phyloP scores from a whole-genome alignment of 92 coral and sea anemone genomes.

The Zoanthus solanderi region DNA sequence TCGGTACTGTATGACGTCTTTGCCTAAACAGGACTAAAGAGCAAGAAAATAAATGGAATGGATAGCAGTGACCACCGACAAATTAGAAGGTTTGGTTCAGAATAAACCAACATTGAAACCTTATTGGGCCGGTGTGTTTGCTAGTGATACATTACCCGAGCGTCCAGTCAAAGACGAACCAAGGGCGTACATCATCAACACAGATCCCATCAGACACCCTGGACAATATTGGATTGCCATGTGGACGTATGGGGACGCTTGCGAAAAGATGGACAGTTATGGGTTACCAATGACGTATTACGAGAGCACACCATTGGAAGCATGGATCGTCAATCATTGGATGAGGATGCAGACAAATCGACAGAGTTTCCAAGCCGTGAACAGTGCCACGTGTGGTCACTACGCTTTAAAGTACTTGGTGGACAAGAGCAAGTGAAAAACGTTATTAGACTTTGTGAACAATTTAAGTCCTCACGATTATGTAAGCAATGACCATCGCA shows the following conservation, averaged over 20 bases:
- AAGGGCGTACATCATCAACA: conserved; percentile 42
- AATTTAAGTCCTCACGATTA: conserved; percentile 16
- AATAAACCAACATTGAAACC: conserved; percentile 5
- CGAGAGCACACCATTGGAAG: not conserved
- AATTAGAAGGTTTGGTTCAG: not conserved
- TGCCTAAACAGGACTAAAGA: not conserved
- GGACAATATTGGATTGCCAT: conserved; percentile 41
- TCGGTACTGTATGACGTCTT: conserved; percentile 21
- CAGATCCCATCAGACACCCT: conserved; percentile 19
- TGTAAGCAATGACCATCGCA: not conserved
- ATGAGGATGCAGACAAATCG: not conserved
- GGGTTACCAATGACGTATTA: conserved; percentile 11
- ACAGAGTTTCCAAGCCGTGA: conserved; percentile 17
- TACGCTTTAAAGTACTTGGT: conserved; percentile 16
- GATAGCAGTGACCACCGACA: not conserved
- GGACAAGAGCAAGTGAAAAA: not conserved
- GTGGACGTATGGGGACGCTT: conserved; percentile 5
- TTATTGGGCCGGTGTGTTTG: conserved; percentile 28
- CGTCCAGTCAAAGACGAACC: not conserved
- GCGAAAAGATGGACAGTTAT: conserved; percentile 53
- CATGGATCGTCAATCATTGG: not conserved
- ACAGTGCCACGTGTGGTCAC: conserved; percentile 28
- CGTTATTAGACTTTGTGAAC: conserved; percentile 17
- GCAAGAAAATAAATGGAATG: not conserved
- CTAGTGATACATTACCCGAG: conserved; percentile 5